Conservation (phyloP, 2,113 vertebrate species). For the Cariama cristata region DNA sequence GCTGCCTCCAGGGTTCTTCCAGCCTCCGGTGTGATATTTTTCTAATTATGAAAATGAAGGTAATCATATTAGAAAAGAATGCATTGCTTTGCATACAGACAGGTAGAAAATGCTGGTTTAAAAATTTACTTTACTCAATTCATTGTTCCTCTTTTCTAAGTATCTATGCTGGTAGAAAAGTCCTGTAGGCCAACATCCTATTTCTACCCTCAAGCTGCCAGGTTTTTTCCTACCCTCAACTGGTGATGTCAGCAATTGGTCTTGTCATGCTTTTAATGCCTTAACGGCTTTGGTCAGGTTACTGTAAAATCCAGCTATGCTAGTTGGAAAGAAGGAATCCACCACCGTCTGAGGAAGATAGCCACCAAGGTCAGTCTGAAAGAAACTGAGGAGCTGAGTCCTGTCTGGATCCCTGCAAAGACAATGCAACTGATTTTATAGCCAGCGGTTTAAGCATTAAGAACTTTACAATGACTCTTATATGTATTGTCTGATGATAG, state of each 20-base stretch:
- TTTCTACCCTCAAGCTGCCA: not conserved
- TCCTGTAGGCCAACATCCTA: not conserved
- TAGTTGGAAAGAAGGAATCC: constrained; percentile 93
- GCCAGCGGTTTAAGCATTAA: not conserved
- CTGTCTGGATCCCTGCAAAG: constrained; percentile 84
- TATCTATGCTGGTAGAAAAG: not conserved
- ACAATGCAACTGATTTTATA: not conserved
- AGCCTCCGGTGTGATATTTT: not conserved
- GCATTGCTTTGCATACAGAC: not conserved
- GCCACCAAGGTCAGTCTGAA: constrained; percentile 94
- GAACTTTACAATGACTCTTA: not conserved
- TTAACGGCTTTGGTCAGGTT: constrained; percentile 86
- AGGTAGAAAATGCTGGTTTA: not conserved
- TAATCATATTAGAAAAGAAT: not conserved
- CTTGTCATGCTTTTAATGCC: constrained; percentile 72
- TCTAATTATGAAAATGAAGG: not conserved
- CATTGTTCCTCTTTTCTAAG: not conserved
- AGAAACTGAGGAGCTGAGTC: constrained; percentile 89
- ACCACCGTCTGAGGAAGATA: constrained; percentile 89
- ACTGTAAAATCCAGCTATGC: constrained; percentile 88
- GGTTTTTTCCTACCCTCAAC: not conserved
- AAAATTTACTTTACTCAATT: not conserved
- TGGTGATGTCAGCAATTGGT: not conserved
- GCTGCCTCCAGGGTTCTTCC: not conserved
- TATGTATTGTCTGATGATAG: not conserved